Base-by-base conservation (phyloP, 35 echinoderm and acorn worm genomes). In the Hemicentrotus pulcherrimus region DNA sequence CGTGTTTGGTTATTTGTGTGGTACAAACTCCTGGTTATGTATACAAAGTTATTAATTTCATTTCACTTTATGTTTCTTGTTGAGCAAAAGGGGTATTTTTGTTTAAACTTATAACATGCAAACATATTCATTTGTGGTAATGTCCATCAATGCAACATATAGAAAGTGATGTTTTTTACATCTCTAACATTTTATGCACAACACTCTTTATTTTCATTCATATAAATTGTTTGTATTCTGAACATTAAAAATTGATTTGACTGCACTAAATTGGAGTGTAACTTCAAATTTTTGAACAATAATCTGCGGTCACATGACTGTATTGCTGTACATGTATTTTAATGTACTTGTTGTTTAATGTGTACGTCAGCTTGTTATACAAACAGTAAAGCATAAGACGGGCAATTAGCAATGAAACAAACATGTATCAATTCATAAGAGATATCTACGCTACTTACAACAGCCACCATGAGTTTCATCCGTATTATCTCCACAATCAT, bases 401-500 rank as follows among this genome's bases (percentile, higher is more conserved):
- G 16, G 16, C 16, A 15, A 24, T n/a, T 71, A 5, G 4, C 16
- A n/a, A 71, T 71, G 22, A 19, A 71, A n/a, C 22, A 24, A 71
- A 71, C 61, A 41, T 41, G 35, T 41, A 41, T 41, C 35, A 41
- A 41, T 41, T 41, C 50, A 59, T 14, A 59, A 59, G 16, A 59
- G 0, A 13, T 59, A 7, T 9, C 7, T 59, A 59, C 0, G 22
- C 19, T 60, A 97, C 96, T 95, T 48, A 97, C 96, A 41, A 86
- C 96, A 97, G 5, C 94, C 89, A 86, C 92, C 96, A 45, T 88
- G 70, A 12, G 65, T 85, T 95, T 98, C 97, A 87, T 98, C 97
- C 0, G 96, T 96, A 13, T 94, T 71, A 86, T 98, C 97, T 10
- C 96, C 96, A 65, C 97, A 98, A 60, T 98, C 96, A 88, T 98